Base-by-base conservation (phyloP, 35 echinoderm and acorn worm genomes). In the Heliocidaris tuberculata region DNA sequence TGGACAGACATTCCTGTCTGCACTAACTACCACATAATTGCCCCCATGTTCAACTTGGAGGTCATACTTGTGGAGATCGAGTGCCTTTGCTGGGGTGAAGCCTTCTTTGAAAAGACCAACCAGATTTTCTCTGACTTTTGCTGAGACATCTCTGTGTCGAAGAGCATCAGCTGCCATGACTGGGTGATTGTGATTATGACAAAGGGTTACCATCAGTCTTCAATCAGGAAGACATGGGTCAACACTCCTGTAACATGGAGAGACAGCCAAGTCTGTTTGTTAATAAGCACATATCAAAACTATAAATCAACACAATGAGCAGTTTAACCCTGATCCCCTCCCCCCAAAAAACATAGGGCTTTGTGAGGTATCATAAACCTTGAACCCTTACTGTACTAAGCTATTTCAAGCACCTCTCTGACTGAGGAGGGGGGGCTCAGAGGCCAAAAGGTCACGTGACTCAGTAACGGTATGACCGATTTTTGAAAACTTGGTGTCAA, bases 101-200 rank as follows among this genome's bases (percentile, higher is more conserved):
- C 61, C 61, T 71, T 71, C 61, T 71, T 71, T 71, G 61, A 71
- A 71, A 71, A 71, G 61, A 71, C 61, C 61, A 71, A 71, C 61
- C 61, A 71, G 61, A 12, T 71, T 71, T 12, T 71, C 61, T 71
- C 61, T 10, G 61, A 71, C 61, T 71, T 71, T 24, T 71, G 61
- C 24, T 71, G 61, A 71, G 61, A 71, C 61, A 71, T 71, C 61
- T 71, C 24, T 71, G 61, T 71, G 61, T 71, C 61, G 61, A 71
- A 71, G 61, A 71, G 24, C 61, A 71, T 71, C 61, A 24, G 11
- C 10, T 12, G 61, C 61, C 24, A 71, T 71, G 61, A 71, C 24
- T 71, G 61, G 61, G 61, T 71, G 61, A 71, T 71, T 71, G 61
- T 71, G 61, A 71, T 12, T 71, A 71, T 71, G 61, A 71, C 61